These are phyloP conservation scores for Rhea pennata DNA, from an alignment of 2,113 vertebrate species.

Conservation along the genomic window DNA sequence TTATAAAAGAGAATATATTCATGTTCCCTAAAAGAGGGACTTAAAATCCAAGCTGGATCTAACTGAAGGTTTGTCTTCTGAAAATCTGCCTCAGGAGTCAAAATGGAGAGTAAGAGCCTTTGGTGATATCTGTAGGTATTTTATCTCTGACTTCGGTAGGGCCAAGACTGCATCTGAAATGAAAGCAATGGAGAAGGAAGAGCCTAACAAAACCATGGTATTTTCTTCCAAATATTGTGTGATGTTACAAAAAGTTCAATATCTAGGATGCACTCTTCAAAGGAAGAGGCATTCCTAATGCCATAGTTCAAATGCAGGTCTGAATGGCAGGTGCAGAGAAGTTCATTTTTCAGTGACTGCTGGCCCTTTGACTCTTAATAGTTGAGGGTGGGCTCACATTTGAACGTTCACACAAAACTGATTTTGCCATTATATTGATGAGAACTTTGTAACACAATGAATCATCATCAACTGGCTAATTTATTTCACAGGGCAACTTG, in stretches of 20 bases:
- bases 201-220: background rate
- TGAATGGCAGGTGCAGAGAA: background rate
- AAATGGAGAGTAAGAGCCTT: background rate
- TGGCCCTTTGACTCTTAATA: background rate
- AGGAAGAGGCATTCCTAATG: background rate
- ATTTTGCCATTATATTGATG: constrained; percentile 49
- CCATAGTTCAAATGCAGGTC: background rate
- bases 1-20: background rate
- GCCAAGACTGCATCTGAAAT: background rate
- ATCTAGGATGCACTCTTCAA: background rate
- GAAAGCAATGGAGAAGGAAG: background rate
- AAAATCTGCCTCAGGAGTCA: background rate
- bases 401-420: constrained; percentile 35
- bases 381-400: background rate
- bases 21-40: background rate
- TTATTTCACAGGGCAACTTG: constrained; percentile 50
- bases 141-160: background rate
- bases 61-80: background rate
- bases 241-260: background rate
- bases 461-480: constrained; percentile 58
- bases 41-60: background rate
- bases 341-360: constrained; percentile 7
- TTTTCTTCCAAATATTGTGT: background rate
- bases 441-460: constrained; percentile 46
- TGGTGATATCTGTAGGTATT: background rate